Conservation (phyloP, 2,888 invertebrate species). For the Athetis lepigone region DNA sequence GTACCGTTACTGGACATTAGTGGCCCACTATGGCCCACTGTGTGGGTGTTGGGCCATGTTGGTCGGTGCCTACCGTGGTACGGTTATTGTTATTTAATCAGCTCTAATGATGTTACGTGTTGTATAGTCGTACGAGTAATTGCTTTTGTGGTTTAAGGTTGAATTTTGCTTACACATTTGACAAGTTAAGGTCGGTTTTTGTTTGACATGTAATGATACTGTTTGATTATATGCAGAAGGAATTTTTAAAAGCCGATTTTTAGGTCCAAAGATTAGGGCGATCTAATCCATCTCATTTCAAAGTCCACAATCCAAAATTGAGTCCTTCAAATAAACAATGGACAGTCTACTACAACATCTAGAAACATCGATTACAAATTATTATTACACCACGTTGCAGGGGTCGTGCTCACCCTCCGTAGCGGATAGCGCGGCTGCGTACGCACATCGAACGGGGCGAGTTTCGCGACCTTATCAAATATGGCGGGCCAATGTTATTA, state of each 20-base stretch:
- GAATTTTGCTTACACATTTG: background rate
- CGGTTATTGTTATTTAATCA: constrained; percentile 36
- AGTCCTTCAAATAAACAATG: constrained; percentile 14
- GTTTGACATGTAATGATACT: no score
- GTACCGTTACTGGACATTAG: constrained; percentile 67
- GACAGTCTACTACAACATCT: constrained; percentile 8
- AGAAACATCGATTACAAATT: constrained; percentile 51
- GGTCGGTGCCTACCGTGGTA: constrained; percentile 4
- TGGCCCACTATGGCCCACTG: constrained; percentile 63
- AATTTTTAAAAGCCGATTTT: no score
- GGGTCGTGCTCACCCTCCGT: constrained; percentile 76
- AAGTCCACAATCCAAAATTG: background rate
- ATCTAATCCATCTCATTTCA: no score
- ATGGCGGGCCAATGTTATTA: constrained; percentile 38
- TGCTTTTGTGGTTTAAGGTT: background rate
- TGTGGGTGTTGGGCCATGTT: constrained; percentile 57
- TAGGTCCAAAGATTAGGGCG: no score
- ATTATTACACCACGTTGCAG: constrained; percentile 52
- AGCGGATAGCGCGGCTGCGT: constrained; percentile 58
- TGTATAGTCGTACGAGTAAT: background rate
- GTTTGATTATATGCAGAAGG: no score
- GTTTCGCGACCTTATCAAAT: constrained; percentile 53
- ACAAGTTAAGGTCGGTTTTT: background rate
- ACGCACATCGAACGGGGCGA: constrained; percentile 63
- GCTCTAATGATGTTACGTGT: constrained; percentile 6